Conservation (phyloP, 2,113 vertebrate species). For the Candoia aspera region DNA sequence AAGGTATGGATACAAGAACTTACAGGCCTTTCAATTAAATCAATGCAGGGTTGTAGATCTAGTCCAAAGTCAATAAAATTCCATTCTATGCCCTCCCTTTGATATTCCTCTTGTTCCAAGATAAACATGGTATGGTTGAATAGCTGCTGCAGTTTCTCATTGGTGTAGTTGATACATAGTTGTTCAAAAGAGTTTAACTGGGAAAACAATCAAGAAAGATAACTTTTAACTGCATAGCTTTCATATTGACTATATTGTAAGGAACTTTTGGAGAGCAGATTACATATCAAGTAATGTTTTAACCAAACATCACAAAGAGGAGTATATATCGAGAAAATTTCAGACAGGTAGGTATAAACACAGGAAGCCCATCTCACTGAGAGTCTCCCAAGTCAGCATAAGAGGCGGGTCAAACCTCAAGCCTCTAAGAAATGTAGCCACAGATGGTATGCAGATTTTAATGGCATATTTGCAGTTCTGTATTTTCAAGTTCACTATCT, state of each 20-base stretch:
- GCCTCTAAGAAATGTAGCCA: background rate
- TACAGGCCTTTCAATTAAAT: conserved; percentile 94
- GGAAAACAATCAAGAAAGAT: background rate
- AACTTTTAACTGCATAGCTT: background rate
- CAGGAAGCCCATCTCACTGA: background rate
- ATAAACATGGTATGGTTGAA: conserved; percentile 99
- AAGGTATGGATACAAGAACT: conserved; percentile 50
- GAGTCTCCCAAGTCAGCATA: background rate
- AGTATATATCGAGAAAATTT: background rate
- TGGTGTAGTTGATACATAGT: conserved; percentile 98
- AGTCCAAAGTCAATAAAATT: conserved; percentile 98
- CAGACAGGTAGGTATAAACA: background rate
- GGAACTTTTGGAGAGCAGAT: background rate
- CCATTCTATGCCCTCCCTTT: conserved; percentile 98
- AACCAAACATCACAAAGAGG: background rate
- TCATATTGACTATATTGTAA: background rate
- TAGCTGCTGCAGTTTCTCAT: conserved; percentile 97
- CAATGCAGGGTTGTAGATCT: conserved; percentile 96
- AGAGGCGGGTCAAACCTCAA: background rate
- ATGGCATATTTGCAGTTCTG: background rate
- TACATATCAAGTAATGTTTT: background rate
- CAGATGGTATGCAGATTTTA: background rate
- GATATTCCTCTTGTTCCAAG: conserved; percentile 98
- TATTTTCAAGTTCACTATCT: background rate
- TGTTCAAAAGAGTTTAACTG: conserved; percentile 99